Conservation (phyloP, 2,888 invertebrate species). For the Nephrotoma flavescens region DNA sequence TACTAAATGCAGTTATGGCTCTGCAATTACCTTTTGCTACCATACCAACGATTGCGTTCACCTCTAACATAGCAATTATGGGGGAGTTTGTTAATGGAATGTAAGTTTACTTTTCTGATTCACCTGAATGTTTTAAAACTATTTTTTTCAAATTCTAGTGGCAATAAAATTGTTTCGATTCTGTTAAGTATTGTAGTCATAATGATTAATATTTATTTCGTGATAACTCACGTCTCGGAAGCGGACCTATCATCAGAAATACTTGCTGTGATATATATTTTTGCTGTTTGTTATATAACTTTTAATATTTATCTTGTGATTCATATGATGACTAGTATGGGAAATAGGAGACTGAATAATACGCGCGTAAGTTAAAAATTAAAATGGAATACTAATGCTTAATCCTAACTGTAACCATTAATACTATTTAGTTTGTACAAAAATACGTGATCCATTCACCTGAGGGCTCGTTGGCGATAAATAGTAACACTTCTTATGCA, state of each 20-base stretch:
- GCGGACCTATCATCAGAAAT: conserved; percentile 31
- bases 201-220: conserved; percentile 65
- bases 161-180: conserved; percentile 52
- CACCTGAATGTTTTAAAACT: neutral
- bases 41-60: conserved; percentile 74
- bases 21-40: conserved; percentile 78
- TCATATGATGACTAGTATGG: conserved; percentile 55
- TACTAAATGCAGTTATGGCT: conserved; percentile 75
- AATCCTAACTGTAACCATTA: neutral
- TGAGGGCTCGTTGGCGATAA: neutral
- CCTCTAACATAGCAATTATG: conserved; percentile 65
- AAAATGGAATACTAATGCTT: neutral
- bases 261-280: conserved; percentile 35
- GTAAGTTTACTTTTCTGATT: conserved; percentile 34
- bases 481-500: neutral
- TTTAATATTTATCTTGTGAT: conserved; percentile 62
- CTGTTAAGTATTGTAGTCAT: conserved; percentile 55
- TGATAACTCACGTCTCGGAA: conserved; percentile 41
- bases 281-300: conserved; percentile 48
- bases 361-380: conserved; percentile 33
- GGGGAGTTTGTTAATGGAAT: conserved; percentile 68
- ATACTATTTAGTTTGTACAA: conserved; percentile 1
- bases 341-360: conserved; percentile 36
- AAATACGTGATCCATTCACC: neutral
- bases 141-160: conserved; percentile 33